Conservation (phyloP, 2,797 vertebrate species). For the Simalia tracyae region DNA sequence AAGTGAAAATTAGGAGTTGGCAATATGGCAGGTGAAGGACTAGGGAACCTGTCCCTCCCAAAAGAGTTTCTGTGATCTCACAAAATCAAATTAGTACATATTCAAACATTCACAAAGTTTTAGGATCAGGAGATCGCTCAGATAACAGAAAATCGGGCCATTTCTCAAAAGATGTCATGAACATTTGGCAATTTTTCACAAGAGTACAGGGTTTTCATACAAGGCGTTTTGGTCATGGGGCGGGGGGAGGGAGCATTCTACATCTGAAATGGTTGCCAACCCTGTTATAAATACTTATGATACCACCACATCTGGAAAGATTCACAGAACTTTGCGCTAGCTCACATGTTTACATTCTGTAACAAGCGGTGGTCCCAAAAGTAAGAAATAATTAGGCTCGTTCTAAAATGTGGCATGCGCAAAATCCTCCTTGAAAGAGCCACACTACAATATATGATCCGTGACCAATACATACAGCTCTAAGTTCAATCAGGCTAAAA, state of each 20-base stretch:
- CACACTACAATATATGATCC: background rate
- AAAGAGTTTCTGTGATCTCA: background rate
- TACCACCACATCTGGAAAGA: background rate
- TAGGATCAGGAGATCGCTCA: background rate
- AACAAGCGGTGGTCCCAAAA: background rate
- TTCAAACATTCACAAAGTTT: background rate
- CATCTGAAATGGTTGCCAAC: background rate
- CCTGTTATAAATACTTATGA: background rate
- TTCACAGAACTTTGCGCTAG: background rate
- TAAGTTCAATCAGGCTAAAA: background rate
- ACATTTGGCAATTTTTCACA: background rate
- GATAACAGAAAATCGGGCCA: background rate
- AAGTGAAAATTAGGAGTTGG: background rate
- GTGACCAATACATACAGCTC: constrained; percentile 14
- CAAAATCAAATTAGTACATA: background rate
- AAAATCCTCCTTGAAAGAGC: background rate
- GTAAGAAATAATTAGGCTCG: too few relatives aligned
- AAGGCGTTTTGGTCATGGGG: background rate
- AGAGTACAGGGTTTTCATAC: background rate
- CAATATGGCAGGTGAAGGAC: background rate
- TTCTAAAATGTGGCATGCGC: too few relatives aligned
- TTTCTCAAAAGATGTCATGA: background rate
- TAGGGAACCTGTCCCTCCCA: background rate
- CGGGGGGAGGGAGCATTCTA: background rate
- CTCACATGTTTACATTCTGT: background rate